Evolutionary conservation across 2,797 vertebrate genomes (phyloP).

Genomic region (Xiphorhynchus erythropygius): DNA sequence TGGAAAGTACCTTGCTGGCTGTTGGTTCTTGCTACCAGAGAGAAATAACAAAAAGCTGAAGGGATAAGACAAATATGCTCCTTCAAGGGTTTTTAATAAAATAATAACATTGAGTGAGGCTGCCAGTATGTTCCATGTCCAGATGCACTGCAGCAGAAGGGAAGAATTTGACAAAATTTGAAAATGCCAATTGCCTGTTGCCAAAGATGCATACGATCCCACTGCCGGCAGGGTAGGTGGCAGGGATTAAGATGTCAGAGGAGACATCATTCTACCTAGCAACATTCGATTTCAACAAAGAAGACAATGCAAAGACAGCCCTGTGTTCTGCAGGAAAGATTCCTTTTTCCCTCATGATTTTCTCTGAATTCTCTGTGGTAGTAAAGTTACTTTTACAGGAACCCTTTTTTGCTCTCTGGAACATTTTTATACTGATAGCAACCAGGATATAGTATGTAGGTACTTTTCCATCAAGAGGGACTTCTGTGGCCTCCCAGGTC

Average conservation of each 20-base stretch:
- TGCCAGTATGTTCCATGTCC: background rate
- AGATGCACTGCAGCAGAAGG: conserved; percentile 50
- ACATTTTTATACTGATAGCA: background rate
- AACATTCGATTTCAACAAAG: background rate
- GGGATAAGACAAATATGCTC: conserved; percentile 32
- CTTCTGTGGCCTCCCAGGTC: background rate
- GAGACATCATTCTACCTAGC: background rate
- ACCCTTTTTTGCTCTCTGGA: background rate
- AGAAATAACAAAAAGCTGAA: conserved; percentile 39
- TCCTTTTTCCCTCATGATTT: background rate
- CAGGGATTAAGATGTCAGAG: conserved; percentile 21
- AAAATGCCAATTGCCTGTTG: conserved; percentile 47
- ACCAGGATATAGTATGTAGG: background rate
- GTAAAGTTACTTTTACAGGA: background rate
- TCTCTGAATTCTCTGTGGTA: background rate
- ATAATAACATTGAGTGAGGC: background rate
- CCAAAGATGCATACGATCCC: conserved; percentile 10
- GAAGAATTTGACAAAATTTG: conserved; percentile 32
- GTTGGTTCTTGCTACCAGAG: conserved; percentile 38
- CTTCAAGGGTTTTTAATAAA: conserved; percentile 40
- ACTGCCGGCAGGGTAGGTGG: background rate
- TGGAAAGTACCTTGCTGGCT: background rate
- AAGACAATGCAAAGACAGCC: background rate
- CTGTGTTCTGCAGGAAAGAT: background rate
- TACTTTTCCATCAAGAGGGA: background rate